Conservation (phyloP, 30 jellyfish, hydroid and myxozoan genomes). For the Phacellophora camtschatica region DNA sequence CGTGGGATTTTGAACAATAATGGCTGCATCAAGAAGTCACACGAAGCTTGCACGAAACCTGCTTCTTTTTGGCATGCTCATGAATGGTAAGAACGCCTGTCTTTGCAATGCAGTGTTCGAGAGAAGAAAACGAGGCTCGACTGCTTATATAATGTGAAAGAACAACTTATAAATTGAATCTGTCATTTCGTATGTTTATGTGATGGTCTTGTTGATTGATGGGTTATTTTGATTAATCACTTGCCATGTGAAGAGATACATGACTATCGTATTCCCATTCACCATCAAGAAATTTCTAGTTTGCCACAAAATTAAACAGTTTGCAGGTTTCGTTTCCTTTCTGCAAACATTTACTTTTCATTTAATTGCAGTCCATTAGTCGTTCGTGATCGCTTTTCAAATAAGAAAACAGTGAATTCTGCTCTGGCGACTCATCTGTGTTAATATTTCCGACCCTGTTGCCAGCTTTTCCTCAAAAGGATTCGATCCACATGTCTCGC, state of each 20-base stretch:
- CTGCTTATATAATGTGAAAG: no score
- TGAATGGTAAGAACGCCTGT: no score
- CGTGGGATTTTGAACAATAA: no score
- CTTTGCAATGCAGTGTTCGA: no score
- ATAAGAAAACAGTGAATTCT: neutral
- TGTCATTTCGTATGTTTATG: neutral
- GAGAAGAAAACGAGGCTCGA: no score
- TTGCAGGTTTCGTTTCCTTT: neutral
- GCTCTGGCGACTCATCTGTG: neutral
- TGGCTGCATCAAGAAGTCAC: no score
- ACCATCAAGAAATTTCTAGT: neutral
- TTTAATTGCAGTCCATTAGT: no score
- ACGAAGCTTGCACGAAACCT: no score
- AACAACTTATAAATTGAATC: neutral
- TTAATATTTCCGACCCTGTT: neutral
- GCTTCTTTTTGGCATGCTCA: no score
- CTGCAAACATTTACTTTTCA: neutral
- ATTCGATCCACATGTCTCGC: no score
- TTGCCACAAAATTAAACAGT: neutral
- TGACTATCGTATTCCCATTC: neutral
- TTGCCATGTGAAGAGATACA: slow-evolving; percentile 7
- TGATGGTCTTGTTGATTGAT: slow-evolving; percentile 12
- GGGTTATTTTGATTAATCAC: slow-evolving; percentile 16
- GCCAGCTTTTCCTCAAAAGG: no score
- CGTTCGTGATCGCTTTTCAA: no score